These are phyloP conservation scores for Sepioteuthis lessoniana DNA, from an alignment of 2,888 invertebrate species.

Conservation along the genomic window DNA sequence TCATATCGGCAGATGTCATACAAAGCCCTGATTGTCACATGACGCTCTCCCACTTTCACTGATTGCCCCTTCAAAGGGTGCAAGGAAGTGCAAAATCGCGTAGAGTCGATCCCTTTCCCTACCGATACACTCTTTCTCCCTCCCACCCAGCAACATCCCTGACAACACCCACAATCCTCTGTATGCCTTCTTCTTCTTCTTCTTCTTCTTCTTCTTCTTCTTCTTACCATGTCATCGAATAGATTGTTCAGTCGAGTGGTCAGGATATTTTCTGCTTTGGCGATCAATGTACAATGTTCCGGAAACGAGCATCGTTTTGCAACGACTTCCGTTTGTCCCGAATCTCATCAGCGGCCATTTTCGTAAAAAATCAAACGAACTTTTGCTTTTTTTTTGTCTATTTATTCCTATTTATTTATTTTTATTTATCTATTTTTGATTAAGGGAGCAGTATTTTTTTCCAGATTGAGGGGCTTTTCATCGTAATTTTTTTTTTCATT, in stretches of 20 bases:
- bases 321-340: not conserved
- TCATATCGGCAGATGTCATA: not conserved
- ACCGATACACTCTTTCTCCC: too few species aligned
- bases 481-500: not conserved
- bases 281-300: constrained; percentile 12
- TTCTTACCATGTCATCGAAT: not conserved
- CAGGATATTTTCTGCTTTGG: constrained; percentile 1
- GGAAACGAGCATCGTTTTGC: not conserved
- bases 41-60: too few species aligned
- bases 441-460: too few species aligned
- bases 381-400: not conserved
- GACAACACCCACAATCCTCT: not conserved
- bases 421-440: too few species aligned
- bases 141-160: too few species aligned
- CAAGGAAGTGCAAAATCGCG: not conserved
- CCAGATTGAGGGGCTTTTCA: not conserved
- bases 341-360: not conserved
- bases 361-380: constrained; percentile 17
- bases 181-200: not conserved
- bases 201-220: not conserved
- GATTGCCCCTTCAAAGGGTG: not conserved
- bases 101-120: not conserved
- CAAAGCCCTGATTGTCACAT: not conserved
- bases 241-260: constrained; percentile 16
- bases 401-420: too few species aligned